Evolutionary conservation across 1,140 invertebrate genomes (phyloP), one percentile per base, ranked within the genome.

Genomic region (Drosophila sturtevanti): DNA sequence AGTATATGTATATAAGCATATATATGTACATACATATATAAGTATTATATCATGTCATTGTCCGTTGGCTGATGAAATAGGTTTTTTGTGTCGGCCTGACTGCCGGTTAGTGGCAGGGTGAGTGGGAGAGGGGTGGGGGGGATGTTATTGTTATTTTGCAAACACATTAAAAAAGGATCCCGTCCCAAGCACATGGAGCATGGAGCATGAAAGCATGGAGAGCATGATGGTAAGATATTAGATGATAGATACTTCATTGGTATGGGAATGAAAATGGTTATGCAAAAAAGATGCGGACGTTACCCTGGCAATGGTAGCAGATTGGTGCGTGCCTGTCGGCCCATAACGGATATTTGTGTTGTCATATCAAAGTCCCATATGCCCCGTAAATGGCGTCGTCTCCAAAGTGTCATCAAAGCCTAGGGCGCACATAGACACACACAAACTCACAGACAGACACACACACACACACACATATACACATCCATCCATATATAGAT

Each of bases 321-420:
- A 41, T 61, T 76, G 82, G 82, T 86, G 82, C 82, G 82, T 86
- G 82, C 75, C 75, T 76, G 71, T 72, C 65, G 82, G 67, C 65
- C 82, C 84, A 89, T 74, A 89, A 89, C 84, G 84, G 84, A 89
- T 89, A 89, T 89, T 91, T 90, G 86, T 82, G 81, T 87, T 91
- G 89, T 89, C 89, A 90, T 89, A 91, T 89, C 89, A 91, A 86
- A 89, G 86, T 91, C 89, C 85, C 89, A 91, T 89, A 91, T 91
- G 89, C 75, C 81, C 77, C 85, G 79, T 91, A 81, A 90, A 90
- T 71, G 70, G 74, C 74, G 67, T 67, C 55, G 71, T 48, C 41
- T 16, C 41, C 66, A 72, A 80, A 90, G 84, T 89, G 81, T 77
- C 89, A 87, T 89, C 81, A 87, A 76, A 77, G 79, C 73, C 82